Evolutionary conservation across 1,140 invertebrate genomes (phyloP).

Genomic region (Solen grandis): DNA sequence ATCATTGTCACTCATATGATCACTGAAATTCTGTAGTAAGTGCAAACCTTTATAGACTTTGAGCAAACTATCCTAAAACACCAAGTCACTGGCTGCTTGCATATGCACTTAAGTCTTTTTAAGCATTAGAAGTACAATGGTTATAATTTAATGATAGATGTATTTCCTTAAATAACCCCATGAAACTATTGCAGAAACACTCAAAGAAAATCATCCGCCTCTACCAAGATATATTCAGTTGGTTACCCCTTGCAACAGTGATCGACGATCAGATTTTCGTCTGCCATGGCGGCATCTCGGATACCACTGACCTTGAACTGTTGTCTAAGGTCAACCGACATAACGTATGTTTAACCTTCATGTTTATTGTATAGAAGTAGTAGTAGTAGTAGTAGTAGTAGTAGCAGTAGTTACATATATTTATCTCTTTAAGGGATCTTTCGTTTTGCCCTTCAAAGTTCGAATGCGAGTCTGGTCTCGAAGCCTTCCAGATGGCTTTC

Average conservation of each 20-base stretch:
- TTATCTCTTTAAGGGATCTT: no score
- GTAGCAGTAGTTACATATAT: neutral
- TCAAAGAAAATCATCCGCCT: slow-evolving; percentile 88
- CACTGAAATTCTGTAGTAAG: no score
- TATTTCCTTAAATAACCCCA: no score
- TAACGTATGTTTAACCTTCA: slow-evolving; percentile 82
- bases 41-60: no score
- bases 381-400: neutral
- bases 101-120: no score
- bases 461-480: neutral
- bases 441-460: neutral
- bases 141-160: no score
- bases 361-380: neutral
- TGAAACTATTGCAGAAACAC: no score
- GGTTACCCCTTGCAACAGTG: slow-evolving; percentile 93
- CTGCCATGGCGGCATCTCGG: slow-evolving; percentile 93
- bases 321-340: slow-evolving; percentile 88
- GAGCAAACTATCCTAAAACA: no score
- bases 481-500: neutral
- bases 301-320: slow-evolving; percentile 89
- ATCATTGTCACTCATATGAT: no score
- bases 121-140: no score
- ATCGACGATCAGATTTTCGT: slow-evolving; percentile 93
- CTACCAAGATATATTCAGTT: slow-evolving; percentile 93
- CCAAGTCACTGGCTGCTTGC: no score